phyloP scores from a whole-genome alignment of 2,113 vertebrate genomes.

The Epinephelus moara region DNA sequence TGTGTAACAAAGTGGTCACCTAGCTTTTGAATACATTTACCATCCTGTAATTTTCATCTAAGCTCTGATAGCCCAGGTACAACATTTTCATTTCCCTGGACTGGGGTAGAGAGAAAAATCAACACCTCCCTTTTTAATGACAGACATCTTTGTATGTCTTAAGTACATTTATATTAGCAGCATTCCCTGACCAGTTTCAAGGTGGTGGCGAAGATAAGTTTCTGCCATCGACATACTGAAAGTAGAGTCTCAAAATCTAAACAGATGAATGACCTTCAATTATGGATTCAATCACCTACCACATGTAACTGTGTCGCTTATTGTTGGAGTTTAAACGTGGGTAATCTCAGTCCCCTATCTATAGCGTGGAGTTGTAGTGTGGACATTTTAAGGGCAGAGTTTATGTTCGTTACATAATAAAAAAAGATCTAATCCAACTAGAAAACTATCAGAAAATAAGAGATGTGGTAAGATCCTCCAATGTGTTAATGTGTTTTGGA shows the following conservation, averaged over 20 bases:
- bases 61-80: too few species aligned
- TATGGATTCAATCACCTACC: neutral
- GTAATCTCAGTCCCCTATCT: too few species aligned
- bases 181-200: neutral
- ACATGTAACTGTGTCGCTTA: neutral
- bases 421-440: neutral
- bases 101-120: neutral
- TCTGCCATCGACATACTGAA: neutral
- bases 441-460: neutral
- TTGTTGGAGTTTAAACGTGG: neutral
- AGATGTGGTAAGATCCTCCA: neutral
- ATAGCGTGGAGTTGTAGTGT: neutral
- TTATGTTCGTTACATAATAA: neutral
- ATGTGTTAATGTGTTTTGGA: neutral
- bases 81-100: neutral
- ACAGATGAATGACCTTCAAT: too few species aligned
- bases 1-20: neutral
- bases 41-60: neutral
- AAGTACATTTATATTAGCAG: neutral
- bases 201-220: neutral
- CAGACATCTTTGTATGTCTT: neutral
- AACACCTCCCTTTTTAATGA: neutral
- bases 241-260: neutral
- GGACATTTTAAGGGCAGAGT: neutral
- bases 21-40: neutral